Evolutionary conservation across 2,113 vertebrate genomes (phyloP).

Genomic region (Tor tambroides): DNA sequence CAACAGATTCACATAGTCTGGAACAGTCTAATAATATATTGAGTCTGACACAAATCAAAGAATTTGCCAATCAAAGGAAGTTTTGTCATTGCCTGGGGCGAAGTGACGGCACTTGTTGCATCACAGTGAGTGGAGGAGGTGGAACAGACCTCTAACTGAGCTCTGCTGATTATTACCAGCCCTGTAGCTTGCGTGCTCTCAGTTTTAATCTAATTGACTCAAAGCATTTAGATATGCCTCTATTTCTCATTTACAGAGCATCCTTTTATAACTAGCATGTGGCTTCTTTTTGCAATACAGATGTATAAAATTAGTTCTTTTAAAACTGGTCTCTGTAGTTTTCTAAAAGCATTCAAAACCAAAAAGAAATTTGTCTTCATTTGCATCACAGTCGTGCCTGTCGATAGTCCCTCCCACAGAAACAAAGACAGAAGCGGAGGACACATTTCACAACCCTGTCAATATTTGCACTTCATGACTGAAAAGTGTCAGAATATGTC

Average conservation of each 20-base stretch:
- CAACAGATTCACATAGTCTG: background rate
- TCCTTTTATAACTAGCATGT: conserved; percentile 30
- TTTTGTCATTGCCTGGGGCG: background rate
- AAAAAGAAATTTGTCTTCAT: background rate
- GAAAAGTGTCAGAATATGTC: conserved; percentile 58
- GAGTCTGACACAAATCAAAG: background rate
- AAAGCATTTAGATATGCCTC: conserved; percentile 25
- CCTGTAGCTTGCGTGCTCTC: background rate
- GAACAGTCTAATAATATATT: background rate
- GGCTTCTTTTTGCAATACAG: conserved; percentile 16
- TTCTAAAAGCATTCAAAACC: background rate
- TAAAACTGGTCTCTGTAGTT: conserved; percentile 12
- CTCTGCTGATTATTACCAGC: background rate
- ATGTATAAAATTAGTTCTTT: conserved; percentile 35
- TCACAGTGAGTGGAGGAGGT: background rate
- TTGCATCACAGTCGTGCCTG: conserved; percentile 10
- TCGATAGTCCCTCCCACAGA: background rate
- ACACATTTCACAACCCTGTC: conserved; percentile 60
- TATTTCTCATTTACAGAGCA: conserved; percentile 24
- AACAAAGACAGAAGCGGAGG: background rate
- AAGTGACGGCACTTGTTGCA: background rate
- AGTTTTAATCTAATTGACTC: background rate
- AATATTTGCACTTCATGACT: conserved; percentile 68
- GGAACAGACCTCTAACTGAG: background rate
- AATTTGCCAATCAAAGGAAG: background rate